Evolutionary conservation across 2,888 invertebrate species (phyloP).

Genomic region (Philhelius pedissequus): DNA sequence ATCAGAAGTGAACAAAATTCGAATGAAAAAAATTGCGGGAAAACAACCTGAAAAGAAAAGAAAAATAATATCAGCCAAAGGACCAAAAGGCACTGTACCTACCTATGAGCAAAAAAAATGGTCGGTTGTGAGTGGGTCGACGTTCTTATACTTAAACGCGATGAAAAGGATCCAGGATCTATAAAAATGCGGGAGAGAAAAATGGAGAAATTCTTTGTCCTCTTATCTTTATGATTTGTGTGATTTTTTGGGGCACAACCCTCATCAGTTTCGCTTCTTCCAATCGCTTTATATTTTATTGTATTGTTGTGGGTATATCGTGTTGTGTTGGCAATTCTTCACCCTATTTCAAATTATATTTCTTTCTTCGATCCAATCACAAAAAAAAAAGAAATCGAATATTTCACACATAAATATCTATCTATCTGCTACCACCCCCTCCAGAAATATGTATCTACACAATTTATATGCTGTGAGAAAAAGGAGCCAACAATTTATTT

Average conservation of each 20-base stretch:
- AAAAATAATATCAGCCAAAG: slow-evolving; percentile 16
- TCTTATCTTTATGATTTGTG: slow-evolving; percentile 72
- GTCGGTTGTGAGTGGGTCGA: not conserved
- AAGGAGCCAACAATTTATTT: slow-evolving; percentile 37
- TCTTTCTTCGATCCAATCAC: slow-evolving; percentile 8
- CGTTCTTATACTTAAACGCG: slow-evolving; percentile 19
- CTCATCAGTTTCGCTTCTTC: slow-evolving; percentile 64
- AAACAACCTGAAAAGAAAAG: slow-evolving; percentile 42
- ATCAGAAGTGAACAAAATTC: slow-evolving; percentile 11
- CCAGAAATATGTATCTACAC: slow-evolving; percentile 10
- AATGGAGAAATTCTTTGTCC: slow-evolving; percentile 69
- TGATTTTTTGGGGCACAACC: slow-evolving; percentile 56
- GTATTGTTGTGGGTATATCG: not conserved
- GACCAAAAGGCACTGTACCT: not conserved
- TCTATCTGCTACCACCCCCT: slow-evolving; percentile 27
- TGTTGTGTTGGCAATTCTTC: slow-evolving; percentile 50
- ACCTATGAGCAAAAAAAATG: not conserved
- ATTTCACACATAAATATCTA: slow-evolving; percentile 65
- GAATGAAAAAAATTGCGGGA: slow-evolving; percentile 45
- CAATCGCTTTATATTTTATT: slow-evolving; percentile 31
- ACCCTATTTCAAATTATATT: slow-evolving; percentile 45
- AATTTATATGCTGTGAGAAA: slow-evolving; percentile 31
- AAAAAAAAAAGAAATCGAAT: slow-evolving; percentile 41
- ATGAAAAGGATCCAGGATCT: slow-evolving; percentile 58
- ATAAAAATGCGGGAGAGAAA: slow-evolving; percentile 68